Evolutionary conservation across 2,888 invertebrate species (phyloP).

Genomic region (Xanthia togata): DNA sequence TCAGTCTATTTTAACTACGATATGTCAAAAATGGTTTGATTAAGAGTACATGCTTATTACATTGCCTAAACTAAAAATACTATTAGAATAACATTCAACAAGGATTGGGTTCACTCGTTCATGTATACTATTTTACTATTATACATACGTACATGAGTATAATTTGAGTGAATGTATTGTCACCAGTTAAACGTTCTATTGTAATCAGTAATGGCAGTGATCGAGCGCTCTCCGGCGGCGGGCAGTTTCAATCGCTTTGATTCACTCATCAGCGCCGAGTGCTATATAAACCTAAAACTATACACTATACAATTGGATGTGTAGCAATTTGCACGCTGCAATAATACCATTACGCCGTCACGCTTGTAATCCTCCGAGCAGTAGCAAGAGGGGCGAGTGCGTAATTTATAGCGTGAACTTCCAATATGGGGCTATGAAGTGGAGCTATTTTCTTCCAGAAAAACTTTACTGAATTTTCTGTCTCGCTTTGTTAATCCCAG

Average conservation of each 20-base stretch:
- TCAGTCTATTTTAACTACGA: not conserved
- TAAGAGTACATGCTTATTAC: not conserved
- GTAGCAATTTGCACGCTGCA: conserved; percentile 12
- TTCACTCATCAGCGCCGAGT: not conserved
- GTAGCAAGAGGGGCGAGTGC: conserved; percentile 27
- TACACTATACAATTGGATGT: not conserved
- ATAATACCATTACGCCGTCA: conserved; percentile 32
- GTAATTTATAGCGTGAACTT: conserved; percentile 38
- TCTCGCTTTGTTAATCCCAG: not conserved
- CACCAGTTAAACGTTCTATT: not conserved
- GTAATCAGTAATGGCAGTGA: conserved; percentile 2
- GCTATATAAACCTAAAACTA: not conserved
- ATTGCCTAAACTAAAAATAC: not conserved
- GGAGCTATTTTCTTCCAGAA: conserved; percentile 2
- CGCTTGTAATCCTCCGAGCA: conserved; percentile 17
- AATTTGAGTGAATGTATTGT: not conserved
- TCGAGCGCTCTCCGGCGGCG: not conserved
- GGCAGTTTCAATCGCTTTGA: not conserved
- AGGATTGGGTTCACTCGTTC: not conserved
- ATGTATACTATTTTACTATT: too few species aligned
- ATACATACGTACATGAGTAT: not conserved
- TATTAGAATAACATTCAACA: not conserved
- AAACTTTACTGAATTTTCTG: not conserved
- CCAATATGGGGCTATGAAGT: conserved; percentile 21
- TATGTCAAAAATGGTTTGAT: too few species aligned